These are phyloP conservation scores for Baccha elongata DNA, from an alignment of 2,888 invertebrate genomes.

Conservation along the genomic window DNA sequence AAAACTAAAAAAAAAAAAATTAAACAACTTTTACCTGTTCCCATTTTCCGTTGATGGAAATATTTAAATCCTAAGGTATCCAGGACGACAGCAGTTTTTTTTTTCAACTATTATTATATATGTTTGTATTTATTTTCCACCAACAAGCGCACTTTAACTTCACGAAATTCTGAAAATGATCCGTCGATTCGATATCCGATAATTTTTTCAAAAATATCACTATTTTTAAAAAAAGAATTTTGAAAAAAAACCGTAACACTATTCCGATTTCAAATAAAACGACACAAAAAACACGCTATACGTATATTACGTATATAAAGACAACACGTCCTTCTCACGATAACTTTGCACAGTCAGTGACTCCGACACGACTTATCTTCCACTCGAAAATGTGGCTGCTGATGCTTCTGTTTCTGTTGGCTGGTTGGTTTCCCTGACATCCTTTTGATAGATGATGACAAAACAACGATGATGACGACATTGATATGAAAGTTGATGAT, in stretches of 20 bases:
- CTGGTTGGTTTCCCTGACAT: conserved; percentile 72
- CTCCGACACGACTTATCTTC: conserved; percentile 71
- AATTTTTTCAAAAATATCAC: neutral
- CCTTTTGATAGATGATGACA: conserved; percentile 72
- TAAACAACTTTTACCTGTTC: conserved; percentile 79
- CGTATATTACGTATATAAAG: neutral
- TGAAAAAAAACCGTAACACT: neutral
- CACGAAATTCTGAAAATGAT: too few relatives aligned
- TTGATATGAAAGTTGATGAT: conserved; percentile 60
- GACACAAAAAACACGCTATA: neutral
- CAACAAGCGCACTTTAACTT: too few relatives aligned
- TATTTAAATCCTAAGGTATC: conserved; percentile 82
- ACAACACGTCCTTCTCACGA: conserved; percentile 63
- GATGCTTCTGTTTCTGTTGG: conserved; percentile 48
- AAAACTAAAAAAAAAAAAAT: neutral
- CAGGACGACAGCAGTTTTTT: conserved; percentile 77
- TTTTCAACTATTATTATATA: conserved; percentile 14
- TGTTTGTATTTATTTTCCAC: neutral
- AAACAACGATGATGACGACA: conserved; percentile 67
- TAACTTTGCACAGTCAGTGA: conserved; percentile 74
- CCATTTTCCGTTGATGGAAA: conserved; percentile 82
- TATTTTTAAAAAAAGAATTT: neutral
- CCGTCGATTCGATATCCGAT: neutral
- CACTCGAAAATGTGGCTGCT: conserved; percentile 61
- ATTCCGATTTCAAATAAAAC: conserved; percentile 3